These are phyloP conservation scores for Mormyrus hasselquistii DNA, from an alignment of 2,797 vertebrate genomes.

Conservation along the genomic window DNA sequence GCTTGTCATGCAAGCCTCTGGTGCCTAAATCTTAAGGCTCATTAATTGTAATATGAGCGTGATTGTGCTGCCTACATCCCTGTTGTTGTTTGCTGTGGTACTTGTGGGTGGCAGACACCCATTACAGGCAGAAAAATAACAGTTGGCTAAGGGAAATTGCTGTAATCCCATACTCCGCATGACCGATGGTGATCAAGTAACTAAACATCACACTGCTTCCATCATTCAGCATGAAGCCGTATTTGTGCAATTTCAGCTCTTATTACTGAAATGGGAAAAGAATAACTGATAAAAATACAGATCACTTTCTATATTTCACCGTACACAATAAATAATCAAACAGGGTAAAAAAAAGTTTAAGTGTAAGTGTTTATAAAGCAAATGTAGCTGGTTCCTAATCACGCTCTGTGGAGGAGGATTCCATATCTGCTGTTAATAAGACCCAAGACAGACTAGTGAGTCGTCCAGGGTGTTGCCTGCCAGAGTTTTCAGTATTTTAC, in stretches of 20 bases:
- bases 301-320: background rate
- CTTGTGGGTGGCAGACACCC: background rate
- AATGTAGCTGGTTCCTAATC: background rate
- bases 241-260: background rate
- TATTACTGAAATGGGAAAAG: background rate
- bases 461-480: background rate
- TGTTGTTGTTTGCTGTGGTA: conserved; percentile 15
- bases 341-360: background rate
- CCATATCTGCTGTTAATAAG: background rate
- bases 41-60: conserved; percentile 12
- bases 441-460: background rate
- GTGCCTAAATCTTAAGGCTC: conserved; percentile 1
- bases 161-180: conserved; percentile 9
- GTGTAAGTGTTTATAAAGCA: background rate
- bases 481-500: background rate
- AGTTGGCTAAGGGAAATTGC: conserved; percentile 14
- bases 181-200: conserved; percentile 1
- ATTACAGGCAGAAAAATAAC: conserved; percentile 10
- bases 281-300: conserved; percentile 2
- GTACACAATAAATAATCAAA: background rate
- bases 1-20: background rate
- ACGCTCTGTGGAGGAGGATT: background rate
- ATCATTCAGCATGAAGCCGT: background rate
- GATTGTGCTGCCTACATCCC: conserved; percentile 3
- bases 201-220: background rate